Base-by-base conservation (phyloP, 2,797 vertebrate species). In the Clarias fuscus region DNA sequence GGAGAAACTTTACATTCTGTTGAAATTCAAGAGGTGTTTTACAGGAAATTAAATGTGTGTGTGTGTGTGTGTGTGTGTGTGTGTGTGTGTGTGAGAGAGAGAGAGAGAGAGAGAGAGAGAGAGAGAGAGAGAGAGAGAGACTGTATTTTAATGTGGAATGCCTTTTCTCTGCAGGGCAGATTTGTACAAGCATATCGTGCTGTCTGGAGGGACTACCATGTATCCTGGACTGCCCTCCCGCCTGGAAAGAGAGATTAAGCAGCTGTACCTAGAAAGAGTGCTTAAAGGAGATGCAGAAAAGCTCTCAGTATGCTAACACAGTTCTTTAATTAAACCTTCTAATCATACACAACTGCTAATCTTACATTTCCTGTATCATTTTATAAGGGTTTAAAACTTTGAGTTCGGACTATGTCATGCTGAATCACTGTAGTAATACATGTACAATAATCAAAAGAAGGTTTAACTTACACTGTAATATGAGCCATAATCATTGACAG, bases 151-250 rank as follows among this genome's bases (percentile, higher is more conserved):
- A 59, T 30, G 13, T 75, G 24, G n/a, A 33, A 27, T 64, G 4
- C 18, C 40, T 10, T 53, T 68, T 18, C 76, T 78, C 24, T 84
- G 73, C 92, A 96, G 96, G 92, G 73, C 95, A 0, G 96, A 96
- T 70, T 95, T 96, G 90, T 96, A 96, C 89, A 96, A 96, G 84
- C 96, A 96, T 92, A 96, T 96, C 0, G 95, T 96, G n/a, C 89
- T 96, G 89, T 96, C 96, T 0, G 96, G 96, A 24, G 96, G 96
- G 4, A 89, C 85, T 86, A 96, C 96, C 89, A 96, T 96, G 96
- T 96, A 96, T 79, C 96, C 96, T 0, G 96, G 96, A 0, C 94
- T 96, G 6, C 96, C 96, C 0, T 96, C 96, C 83, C 91, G 95
- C 4, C 90, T 96, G n/a, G 96, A 96, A 85, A 90, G 95, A 5